A percentile compares a stretch with the other conserved stretches of the same genome.
These are phyloP conservation scores for Drosophila erecta DNA, from an alignment of 1,140 invertebrate species.

Conservation along the genomic window DNA sequence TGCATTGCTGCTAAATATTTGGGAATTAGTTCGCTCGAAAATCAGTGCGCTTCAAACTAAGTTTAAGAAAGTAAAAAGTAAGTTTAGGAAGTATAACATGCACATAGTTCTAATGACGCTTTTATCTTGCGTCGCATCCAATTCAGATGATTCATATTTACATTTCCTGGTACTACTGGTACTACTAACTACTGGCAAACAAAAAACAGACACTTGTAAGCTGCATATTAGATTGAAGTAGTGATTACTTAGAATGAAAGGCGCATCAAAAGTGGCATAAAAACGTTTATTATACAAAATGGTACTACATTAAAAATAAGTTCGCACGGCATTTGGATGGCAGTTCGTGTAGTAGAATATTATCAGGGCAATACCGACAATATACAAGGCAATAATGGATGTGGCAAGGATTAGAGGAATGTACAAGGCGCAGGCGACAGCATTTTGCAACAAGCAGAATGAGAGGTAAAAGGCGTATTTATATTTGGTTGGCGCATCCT, in stretches of 20 bases:
- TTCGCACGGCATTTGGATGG: conserved; percentile 54
- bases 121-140: too few species aligned
- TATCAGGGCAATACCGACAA: conserved; percentile 40
- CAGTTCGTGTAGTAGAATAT: conserved; percentile 54
- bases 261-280: background rate
- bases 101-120: too few species aligned
- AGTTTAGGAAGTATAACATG: too few species aligned
- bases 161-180: too few species aligned
- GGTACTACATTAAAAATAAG: conserved; percentile 8
- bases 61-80: too few species aligned
- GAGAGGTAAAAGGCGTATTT: conserved; percentile 54
- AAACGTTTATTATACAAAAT: background rate
- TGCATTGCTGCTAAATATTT: background rate
- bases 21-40: background rate
- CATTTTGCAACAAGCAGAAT: conserved; percentile 53
- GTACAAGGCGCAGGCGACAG: conserved; percentile 33
- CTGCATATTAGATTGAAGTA: too few species aligned
- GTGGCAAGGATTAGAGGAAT: conserved; percentile 35
- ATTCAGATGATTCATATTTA: too few species aligned
- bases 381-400: conserved; percentile 45
- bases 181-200: too few species aligned
- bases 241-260: background rate
- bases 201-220: too few species aligned
- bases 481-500: conserved; percentile 55
- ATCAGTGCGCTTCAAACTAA: too few species aligned